Percentiles rank a stretch among this genome's conserved stretches.
Conservation (phyloP, 2,797 vertebrate genomes). For the Cossypha dichroa region DNA sequence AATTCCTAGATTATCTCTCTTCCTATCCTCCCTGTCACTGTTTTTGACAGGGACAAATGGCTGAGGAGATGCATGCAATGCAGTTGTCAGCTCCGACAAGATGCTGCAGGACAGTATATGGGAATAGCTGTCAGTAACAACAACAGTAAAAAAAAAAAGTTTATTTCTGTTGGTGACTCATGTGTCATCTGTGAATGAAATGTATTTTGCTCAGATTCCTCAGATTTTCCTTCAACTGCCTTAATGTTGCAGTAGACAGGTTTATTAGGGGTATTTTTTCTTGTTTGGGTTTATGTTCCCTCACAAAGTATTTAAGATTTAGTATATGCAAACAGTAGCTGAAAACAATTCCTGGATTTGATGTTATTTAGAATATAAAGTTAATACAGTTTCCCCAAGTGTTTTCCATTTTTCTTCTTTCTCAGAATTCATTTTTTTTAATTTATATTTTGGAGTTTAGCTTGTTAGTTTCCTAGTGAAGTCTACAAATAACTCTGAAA, state of each 20-base stretch:
- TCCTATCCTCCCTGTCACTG: not conserved
- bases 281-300: not conserved
- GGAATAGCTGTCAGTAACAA: not conserved
- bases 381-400: not conserved
- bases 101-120: not conserved
- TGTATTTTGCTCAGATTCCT: not conserved
- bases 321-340: not conserved
- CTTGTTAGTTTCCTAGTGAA: not conserved
- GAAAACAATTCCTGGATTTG: not conserved
- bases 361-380: not conserved
- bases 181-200: not conserved
- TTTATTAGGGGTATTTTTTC: not conserved
- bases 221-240: not conserved
- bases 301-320: not conserved
- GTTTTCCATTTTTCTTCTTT: not conserved
- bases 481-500: not conserved
- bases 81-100: conserved; percentile 1
- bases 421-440: not conserved
- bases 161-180: not conserved
- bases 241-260: not conserved
- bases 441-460: not conserved
- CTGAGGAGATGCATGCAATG: not conserved
- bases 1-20: not conserved
- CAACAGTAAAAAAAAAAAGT: not conserved
- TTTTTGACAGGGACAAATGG: not conserved